Conservation (phyloP, 2,113 vertebrate genomes). For the Pterocles orientalis region DNA sequence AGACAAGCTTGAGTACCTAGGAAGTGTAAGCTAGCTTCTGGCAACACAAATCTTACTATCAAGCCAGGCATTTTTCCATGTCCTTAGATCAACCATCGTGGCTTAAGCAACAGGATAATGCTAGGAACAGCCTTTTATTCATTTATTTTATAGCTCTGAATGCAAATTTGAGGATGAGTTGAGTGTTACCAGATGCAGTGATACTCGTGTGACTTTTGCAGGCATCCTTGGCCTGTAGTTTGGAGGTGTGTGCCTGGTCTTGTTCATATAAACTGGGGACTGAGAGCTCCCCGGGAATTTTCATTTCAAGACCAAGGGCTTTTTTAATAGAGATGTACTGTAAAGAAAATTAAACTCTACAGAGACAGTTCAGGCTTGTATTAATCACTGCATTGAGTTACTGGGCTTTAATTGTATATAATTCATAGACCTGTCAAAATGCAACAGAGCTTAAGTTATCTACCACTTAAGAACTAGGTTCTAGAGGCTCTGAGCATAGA, state of each 20-base stretch:
- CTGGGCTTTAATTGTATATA: background rate
- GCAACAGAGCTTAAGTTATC: background rate
- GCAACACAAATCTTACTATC: background rate
- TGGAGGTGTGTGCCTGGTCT: background rate
- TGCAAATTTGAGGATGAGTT: background rate
- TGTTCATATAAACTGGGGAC: background rate
- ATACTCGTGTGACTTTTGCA: background rate
- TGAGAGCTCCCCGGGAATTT: background rate
- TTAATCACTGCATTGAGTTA: background rate
- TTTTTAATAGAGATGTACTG: background rate
- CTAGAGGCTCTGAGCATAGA: background rate
- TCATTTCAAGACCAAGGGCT: background rate
- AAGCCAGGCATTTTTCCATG: background rate
- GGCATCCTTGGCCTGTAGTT: background rate
- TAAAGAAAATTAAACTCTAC: background rate
- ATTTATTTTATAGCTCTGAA: background rate
- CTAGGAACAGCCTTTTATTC: too few species aligned
- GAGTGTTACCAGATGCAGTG: background rate
- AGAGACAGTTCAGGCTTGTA: background rate
- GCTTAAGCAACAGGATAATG: background rate
- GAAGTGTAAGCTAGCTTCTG: background rate
- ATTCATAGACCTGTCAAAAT: background rate
- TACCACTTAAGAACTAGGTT: background rate
- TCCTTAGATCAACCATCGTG: background rate
- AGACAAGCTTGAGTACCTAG: background rate